phyloP scores from a whole-genome alignment of 2,888 invertebrate species.

The Erebia epiphron region DNA sequence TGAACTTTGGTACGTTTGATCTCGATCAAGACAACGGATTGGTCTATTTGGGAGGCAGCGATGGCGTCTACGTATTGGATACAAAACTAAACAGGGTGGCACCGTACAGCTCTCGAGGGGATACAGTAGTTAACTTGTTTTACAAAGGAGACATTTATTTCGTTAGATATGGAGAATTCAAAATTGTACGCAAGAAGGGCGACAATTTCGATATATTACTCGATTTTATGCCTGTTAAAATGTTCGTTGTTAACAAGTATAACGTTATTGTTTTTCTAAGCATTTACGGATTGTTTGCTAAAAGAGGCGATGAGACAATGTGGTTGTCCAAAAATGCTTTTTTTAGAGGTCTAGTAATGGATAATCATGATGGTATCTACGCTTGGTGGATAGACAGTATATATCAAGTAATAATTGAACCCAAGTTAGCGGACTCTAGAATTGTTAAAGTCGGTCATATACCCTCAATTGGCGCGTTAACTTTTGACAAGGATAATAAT shows the following conservation, averaged over 20 bases:
- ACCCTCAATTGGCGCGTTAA: constrained; percentile 59
- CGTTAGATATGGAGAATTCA: constrained; percentile 52
- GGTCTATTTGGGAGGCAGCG: constrained; percentile 67
- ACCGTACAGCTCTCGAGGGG: constrained; percentile 64
- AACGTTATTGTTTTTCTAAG: constrained; percentile 61
- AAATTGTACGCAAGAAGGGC: constrained; percentile 61
- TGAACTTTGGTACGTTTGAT: constrained; percentile 70
- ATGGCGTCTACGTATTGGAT: constrained; percentile 63
- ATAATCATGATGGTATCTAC: constrained; percentile 62
- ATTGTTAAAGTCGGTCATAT: constrained; percentile 57
- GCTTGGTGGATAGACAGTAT: constrained; percentile 75
- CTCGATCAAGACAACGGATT: constrained; percentile 64
- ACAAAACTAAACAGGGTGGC: constrained; percentile 49
- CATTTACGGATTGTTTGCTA: constrained; percentile 60
- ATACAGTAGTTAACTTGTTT: constrained; percentile 59
- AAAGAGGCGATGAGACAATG: constrained; percentile 50
- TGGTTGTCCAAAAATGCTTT: constrained; percentile 63
- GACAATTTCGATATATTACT: constrained; percentile 57
- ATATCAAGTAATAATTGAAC: constrained; percentile 60
- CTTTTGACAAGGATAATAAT: constrained; percentile 68
- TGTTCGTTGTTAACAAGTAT: constrained; percentile 64
- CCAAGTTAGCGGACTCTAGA: constrained; percentile 53
- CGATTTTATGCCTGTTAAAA: constrained; percentile 56
- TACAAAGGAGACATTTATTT: constrained; percentile 67
- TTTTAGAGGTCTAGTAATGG: constrained; percentile 65